Evolutionary conservation across 2,113 vertebrate genomes (phyloP).

Genomic region (Carassius auratus): DNA sequence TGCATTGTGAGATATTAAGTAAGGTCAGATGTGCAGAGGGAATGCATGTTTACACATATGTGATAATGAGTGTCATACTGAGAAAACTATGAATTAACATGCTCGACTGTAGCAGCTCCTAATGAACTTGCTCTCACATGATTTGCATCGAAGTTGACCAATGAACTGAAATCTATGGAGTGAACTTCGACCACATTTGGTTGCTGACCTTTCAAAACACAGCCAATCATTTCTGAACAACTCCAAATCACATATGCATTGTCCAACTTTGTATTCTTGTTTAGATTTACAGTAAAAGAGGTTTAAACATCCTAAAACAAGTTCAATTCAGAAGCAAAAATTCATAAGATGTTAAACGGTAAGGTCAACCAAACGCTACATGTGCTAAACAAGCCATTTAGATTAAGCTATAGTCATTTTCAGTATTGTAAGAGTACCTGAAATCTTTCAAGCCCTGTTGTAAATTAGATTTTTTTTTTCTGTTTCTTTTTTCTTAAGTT

Average conservation of each 20-base stretch:
- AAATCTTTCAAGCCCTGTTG: not conserved
- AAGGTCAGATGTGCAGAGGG: constrained; percentile 54
- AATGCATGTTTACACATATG: constrained; percentile 63
- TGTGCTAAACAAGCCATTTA: not conserved
- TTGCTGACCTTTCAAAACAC: not conserved
- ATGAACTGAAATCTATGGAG: not conserved
- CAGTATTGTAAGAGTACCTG: not conserved
- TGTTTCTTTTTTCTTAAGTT: not conserved
- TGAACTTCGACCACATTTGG: not conserved
- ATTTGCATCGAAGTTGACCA: not conserved
- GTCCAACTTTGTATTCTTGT: not conserved
- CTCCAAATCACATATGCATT: not conserved
- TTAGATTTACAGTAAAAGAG: not conserved
- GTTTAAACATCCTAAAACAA: not conserved
- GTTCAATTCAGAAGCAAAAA: not conserved
- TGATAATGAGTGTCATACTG: constrained; percentile 67
- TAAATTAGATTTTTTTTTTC: no score
- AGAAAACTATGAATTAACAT: constrained; percentile 12
- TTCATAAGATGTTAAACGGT: not conserved
- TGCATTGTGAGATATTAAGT: constrained; percentile 56
- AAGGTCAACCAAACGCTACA: not conserved
- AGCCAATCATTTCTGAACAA: not conserved
- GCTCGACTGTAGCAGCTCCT: not conserved
- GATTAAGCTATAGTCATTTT: not conserved
- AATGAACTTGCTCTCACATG: not conserved